Base-by-base conservation (phyloP, 1,140 invertebrate genomes). In the Cotesia typhae region DNA sequence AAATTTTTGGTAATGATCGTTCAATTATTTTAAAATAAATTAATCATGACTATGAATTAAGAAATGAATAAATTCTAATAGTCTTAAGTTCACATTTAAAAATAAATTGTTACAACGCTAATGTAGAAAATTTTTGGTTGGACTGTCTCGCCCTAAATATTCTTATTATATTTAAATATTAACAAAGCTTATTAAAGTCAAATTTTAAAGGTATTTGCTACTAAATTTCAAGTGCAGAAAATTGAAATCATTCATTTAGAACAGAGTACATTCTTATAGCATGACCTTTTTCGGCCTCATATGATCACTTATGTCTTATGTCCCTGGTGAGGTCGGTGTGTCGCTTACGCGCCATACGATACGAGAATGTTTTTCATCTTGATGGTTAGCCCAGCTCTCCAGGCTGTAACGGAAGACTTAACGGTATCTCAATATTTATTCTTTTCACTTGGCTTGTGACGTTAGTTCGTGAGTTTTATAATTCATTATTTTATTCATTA, bases 351-450 rank as follows among this genome's bases (percentile, higher is more conserved):
- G 4, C 51, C 7, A 70, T 59, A 67, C 38, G 52, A 70, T 59
- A 67, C 38, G 52, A 41, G 57, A 64, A 47, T 37, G 53, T 70
- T 36, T 67, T 52, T 35, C 69, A 47, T 9, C 10, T 10, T 47
- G 41, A 47, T 47, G 67, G 67, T 52, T 69, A 38, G 70, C 75
- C 78, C 61, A 59, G 81, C 78, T 80, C 83, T 85, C 77, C 78
- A 85, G 83, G 84, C 84, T 82, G 82, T 86, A 86, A 87, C 84
- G 84, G 85, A 83, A 86, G 83, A 82, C 74, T 74, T 87, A 87
- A 86, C 85, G 85, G 85, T 82, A 85, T 64, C 17, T 20, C 17
- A 85, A 85, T 86, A 83, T 85, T 86, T 82, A 84, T 84, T 83
- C 83, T 85, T 85, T 83, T 81, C 81, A 75, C 77, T 75, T 61